phyloP scores from a whole-genome alignment of 2,113 vertebrate species.

The Ascaphus truei region DNA sequence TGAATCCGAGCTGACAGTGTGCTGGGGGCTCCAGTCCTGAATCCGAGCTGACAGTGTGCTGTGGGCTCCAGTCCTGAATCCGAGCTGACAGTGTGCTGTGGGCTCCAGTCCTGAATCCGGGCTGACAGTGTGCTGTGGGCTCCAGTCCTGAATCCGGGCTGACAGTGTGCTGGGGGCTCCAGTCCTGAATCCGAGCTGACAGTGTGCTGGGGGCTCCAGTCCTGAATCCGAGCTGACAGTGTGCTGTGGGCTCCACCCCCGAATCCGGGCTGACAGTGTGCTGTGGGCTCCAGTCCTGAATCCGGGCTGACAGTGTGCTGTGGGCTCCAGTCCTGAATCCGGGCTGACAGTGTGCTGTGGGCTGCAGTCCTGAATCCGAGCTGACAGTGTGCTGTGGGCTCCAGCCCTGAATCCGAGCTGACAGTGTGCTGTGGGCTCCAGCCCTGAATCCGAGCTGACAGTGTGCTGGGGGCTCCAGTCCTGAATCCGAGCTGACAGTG shows the following conservation, averaged over 20 bases:
- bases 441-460: not conserved
- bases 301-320: not conserved
- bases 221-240: not conserved
- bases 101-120: too few relatives aligned
- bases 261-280: not conserved
- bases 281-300: not conserved
- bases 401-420: too few relatives aligned
- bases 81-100: not conserved
- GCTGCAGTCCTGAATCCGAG: not conserved
- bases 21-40: too few relatives aligned
- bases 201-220: not conserved
- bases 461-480: not conserved
- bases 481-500: not conserved
- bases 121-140: not conserved
- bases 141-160: not conserved
- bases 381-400: not conserved
- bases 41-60: not conserved
- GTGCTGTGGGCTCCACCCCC: too few relatives aligned
- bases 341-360: not conserved
- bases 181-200: not conserved
- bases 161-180: not conserved
- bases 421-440: not conserved
- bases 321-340: too few relatives aligned
- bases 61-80: not conserved
- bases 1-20: not conserved